Evolutionary conservation across 2,797 vertebrate genomes (phyloP).

Genomic region (Trachurus trachurus): DNA sequence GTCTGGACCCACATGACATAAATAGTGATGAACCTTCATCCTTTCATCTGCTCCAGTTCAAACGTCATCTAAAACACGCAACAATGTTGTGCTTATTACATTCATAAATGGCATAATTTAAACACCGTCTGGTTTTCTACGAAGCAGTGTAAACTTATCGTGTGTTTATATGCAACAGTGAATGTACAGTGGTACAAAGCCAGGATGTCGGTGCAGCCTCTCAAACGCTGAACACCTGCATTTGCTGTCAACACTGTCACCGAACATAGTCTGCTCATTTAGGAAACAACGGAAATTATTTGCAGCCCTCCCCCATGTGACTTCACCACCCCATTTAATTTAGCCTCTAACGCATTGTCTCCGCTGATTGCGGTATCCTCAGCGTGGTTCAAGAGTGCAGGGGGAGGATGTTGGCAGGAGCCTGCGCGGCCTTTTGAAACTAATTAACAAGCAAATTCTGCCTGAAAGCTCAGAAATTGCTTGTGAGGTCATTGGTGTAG

Average conservation of each 20-base stretch:
- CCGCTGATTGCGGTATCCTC: constrained; percentile 1
- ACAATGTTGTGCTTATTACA: neutral
- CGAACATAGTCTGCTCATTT: neutral
- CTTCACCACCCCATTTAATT: neutral
- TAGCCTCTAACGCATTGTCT: neutral
- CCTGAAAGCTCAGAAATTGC: constrained; percentile 28
- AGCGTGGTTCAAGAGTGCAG: neutral
- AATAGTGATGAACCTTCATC: neutral
- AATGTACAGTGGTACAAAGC: neutral
- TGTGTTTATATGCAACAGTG: neutral
- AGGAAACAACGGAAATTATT: neutral
- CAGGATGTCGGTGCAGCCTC: neutral
- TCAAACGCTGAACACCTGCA: neutral
- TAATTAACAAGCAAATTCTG: constrained; percentile 44
- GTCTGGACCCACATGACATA: neutral
- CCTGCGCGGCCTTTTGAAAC: constrained; percentile 33
- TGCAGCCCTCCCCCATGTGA: neutral
- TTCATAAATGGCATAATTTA: neutral
- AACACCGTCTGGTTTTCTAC: neutral
- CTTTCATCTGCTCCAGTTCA: neutral
- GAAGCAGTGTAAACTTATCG: neutral
- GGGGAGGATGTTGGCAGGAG: constrained; percentile 14
- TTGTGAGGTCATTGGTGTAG: constrained; percentile 29
- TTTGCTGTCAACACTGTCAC: neutral
- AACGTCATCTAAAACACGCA: too few species aligned